These are phyloP conservation scores for Trematomus bernacchii DNA, from an alignment of 2,797 vertebrate species.

Conservation along the genomic window DNA sequence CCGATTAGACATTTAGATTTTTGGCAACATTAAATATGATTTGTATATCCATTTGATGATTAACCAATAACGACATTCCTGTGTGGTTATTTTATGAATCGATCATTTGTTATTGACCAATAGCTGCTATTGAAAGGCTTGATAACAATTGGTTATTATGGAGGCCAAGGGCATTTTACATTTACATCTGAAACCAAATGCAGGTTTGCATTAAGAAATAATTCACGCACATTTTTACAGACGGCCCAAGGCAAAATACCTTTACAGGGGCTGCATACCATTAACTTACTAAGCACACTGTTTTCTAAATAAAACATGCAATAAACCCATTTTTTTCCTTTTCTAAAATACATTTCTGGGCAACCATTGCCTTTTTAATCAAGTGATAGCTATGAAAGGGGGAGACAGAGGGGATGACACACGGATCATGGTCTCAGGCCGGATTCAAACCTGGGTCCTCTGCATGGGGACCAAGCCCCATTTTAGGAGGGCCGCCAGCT, in stretches of 20 bases:
- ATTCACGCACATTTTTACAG: not conserved
- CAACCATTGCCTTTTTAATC: too few relatives aligned
- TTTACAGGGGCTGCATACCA: not conserved
- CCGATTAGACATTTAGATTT: not conserved
- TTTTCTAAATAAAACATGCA: not conserved
- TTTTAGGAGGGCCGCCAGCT: too few relatives aligned
- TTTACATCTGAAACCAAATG: not conserved
- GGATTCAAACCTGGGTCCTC: too few relatives aligned
- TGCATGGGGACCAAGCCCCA: too few relatives aligned
- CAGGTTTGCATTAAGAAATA: not conserved
- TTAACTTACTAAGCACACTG: not conserved
- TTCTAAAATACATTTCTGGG: too few relatives aligned
- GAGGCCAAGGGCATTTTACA: not conserved
- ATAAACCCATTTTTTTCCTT: not conserved
- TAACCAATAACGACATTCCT: not conserved
- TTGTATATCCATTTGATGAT: not conserved
- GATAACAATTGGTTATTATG: not conserved
- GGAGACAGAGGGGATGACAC: too few relatives aligned
- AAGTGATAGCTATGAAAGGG: too few relatives aligned
- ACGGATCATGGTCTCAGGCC: too few relatives aligned
- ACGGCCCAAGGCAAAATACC: not conserved
- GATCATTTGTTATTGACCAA: not conserved
- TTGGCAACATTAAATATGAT: not conserved
- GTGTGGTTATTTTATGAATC: not conserved
- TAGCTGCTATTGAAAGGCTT: not conserved